Base-by-base conservation (phyloP, 2,113 vertebrate genomes). In the Vulpes vulpes region DNA sequence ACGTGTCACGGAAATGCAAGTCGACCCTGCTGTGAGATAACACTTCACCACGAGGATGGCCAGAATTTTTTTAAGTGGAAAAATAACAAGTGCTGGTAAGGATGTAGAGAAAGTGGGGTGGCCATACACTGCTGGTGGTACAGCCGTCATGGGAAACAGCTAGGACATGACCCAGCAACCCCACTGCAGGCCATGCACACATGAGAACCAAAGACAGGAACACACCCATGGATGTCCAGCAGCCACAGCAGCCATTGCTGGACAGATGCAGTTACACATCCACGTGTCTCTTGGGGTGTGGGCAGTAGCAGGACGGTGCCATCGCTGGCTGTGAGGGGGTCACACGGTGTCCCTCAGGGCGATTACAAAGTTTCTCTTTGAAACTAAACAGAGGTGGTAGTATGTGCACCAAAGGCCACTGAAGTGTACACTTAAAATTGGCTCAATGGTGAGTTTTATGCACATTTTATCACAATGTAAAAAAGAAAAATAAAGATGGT, bases 61-160 rank as follows among this genome's bases (percentile, higher is more conserved):
- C 76, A 55, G 11, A 49, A 16, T 67, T 32, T 64, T 25, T 51
- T 27, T 20, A 14, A 30, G 59, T n/a, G 62, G 74, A 32, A 80
- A 91, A 76, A 49, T 17, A 53, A 4, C 27, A 53, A 73, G 30
- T 25, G 38, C 62, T 55, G 55, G 57, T 30, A 51, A 55, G n/a
- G 49, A 57, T 8, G 1, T 11, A 35, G 25, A 93, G 51, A 81
- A 53, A 62, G 2, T 23, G 53, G 35, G 53, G 51, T 14, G 2
- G 19, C 8, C 3, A 0, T 10, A 27, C 9, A 5, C 8, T 25
- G 32, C 30, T 62, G 5, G 43, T 3, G 10, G 25, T 27, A 14
- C 83, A 59, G 88, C 38, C 2, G 2, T 17, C 1, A 17, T 11
- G n/a, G 57, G 27, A 49, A 23, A 8, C 9, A n/a, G 22, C 20